Evolutionary conservation across 1,140 invertebrate genomes (phyloP).

Genomic region (Portunus trituberculatus): DNA sequence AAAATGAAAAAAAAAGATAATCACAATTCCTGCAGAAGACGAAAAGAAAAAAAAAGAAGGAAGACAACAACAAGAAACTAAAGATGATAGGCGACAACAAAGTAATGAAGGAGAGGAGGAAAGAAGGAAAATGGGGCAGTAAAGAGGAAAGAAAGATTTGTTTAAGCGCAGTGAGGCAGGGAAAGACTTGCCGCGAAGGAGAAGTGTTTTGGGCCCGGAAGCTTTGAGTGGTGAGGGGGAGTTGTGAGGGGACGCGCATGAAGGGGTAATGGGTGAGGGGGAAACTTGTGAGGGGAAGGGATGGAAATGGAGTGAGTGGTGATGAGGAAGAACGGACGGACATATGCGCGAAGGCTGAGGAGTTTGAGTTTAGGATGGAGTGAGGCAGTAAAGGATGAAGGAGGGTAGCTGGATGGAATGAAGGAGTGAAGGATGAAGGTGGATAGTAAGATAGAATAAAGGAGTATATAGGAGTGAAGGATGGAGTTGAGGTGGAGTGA

Average conservation of each 20-base stretch:
- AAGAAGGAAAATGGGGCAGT: slow-evolving; percentile 14
- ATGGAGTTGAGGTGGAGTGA: background rate
- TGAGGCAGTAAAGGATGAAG: background rate
- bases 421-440: background rate
- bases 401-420: background rate
- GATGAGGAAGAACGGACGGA: too few species aligned
- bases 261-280: background rate
- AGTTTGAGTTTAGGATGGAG: background rate
- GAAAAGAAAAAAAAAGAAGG: background rate
- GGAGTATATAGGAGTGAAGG: background rate
- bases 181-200: slow-evolving; percentile 18
- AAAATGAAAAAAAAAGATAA: background rate
- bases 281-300: background rate
- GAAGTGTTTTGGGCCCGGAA: background rate
- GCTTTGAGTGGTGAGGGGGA: background rate
- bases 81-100: slow-evolving; percentile 9
- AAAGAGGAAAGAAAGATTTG: slow-evolving; percentile 35
- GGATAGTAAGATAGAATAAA: background rate
- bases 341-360: background rate
- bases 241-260: background rate
- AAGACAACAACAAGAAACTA: slow-evolving; percentile 34
- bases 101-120: slow-evolving; percentile 29
- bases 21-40: background rate
- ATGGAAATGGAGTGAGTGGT: background rate
- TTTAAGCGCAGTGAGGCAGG: slow-evolving; percentile 8